Percentiles rank a stretch among this genome's conserved stretches.
These are phyloP conservation scores for Gila robusta DNA, from an alignment of 2,797 vertebrate genomes.

Conservation along the genomic window DNA sequence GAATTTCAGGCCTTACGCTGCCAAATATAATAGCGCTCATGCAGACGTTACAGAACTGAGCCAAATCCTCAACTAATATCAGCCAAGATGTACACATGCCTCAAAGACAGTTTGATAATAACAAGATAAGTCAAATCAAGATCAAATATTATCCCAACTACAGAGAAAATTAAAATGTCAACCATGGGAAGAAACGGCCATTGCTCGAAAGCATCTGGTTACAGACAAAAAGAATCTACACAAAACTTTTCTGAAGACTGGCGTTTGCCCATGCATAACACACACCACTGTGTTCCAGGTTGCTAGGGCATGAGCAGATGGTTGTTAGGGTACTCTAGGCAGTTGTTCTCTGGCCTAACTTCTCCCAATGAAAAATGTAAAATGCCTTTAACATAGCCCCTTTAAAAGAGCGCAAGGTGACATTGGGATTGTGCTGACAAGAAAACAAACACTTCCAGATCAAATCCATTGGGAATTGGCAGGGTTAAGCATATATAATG, in stretches of 20 bases:
- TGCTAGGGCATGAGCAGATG: background rate
- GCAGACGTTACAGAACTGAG: slow-evolving; percentile 35
- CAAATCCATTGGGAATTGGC: slow-evolving; percentile 35
- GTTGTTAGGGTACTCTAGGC: background rate
- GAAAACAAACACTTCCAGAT: slow-evolving; percentile 16
- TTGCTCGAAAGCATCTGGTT: background rate
- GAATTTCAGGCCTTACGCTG: slow-evolving; percentile 28
- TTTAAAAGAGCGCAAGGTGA: background rate
- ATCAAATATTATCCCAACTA: slow-evolving; percentile 45
- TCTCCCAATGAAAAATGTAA: background rate
- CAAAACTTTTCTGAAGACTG: background rate
- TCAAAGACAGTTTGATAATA: slow-evolving; percentile 19
- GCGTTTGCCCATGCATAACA: background rate
- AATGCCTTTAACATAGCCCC: background rate
- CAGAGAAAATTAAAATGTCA: slow-evolving; percentile 40
- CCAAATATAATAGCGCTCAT: slow-evolving; percentile 45
- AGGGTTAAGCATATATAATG: slow-evolving; percentile 3
- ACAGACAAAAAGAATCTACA: background rate
- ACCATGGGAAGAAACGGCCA: slow-evolving; percentile 2
- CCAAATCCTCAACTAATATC: slow-evolving; percentile 8
- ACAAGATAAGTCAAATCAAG: slow-evolving; percentile 25
- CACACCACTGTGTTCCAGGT: background rate
- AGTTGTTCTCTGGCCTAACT: background rate
- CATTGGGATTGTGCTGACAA: slow-evolving; percentile 1
- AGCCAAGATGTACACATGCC: slow-evolving; percentile 38